A percentile compares a stretch with the other conserved stretches of the same genome.
Conservation (phyloP, 1,140 invertebrate genomes). For the Ooceraea biroi region DNA sequence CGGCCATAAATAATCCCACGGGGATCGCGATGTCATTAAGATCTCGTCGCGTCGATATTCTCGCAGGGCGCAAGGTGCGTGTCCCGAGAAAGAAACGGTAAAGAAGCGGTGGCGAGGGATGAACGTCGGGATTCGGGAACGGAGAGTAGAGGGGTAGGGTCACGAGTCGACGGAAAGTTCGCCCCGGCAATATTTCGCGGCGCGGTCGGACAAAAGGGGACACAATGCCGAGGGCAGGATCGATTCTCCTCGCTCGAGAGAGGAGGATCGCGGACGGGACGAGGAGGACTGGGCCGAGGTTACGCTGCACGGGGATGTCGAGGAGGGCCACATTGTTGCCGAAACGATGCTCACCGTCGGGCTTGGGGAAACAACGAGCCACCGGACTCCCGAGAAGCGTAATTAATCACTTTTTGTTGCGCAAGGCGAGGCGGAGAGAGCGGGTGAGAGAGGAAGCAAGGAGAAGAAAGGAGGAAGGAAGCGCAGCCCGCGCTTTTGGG, state of each 20-base stretch:
- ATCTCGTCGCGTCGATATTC: constrained; percentile 66
- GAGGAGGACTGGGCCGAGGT: constrained; percentile 70
- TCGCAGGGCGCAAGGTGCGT: constrained; percentile 58
- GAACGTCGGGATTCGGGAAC: constrained; percentile 44
- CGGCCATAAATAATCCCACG: constrained; percentile 56
- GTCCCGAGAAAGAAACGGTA: constrained; percentile 14
- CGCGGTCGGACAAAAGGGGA: constrained; percentile 82
- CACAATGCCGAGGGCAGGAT: constrained; percentile 83
- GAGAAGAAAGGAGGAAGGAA: not conserved
- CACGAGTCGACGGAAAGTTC: constrained; percentile 76
- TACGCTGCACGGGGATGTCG: constrained; percentile 63
- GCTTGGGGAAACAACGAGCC: constrained; percentile 80
- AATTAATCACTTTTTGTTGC: constrained; percentile 84
- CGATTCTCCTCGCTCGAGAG: constrained; percentile 83
- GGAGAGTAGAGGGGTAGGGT: constrained; percentile 67
- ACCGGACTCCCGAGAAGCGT: constrained; percentile 78
- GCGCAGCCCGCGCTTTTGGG: not conserved
- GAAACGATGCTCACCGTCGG: constrained; percentile 77
- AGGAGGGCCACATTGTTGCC: constrained; percentile 76
- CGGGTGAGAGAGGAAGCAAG: constrained; percentile 25
- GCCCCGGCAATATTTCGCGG: constrained; percentile 80
- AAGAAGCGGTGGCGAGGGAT: constrained; percentile 36
- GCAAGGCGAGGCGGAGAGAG: constrained; percentile 36
- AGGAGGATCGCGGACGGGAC: constrained; percentile 71
- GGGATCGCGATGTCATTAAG: constrained; percentile 64